phyloP scores from a whole-genome alignment of 2,888 invertebrate genomes.

The Synergus itoensis region DNA sequence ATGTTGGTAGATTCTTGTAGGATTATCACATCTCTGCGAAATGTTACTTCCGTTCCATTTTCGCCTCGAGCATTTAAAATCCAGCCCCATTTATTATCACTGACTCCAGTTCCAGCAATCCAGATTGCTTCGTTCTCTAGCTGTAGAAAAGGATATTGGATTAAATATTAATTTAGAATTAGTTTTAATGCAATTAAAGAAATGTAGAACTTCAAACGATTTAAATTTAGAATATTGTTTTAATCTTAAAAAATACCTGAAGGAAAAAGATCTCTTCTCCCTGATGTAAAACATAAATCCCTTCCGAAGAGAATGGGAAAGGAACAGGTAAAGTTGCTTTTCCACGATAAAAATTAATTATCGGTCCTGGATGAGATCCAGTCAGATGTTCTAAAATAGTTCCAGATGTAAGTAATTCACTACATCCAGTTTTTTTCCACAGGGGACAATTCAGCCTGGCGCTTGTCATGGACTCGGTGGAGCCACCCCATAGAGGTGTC shows the following conservation, averaged over 20 bases:
- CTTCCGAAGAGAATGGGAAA: slow-evolving; percentile 64
- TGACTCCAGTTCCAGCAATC: slow-evolving; percentile 58
- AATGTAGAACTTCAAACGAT: too few species aligned
- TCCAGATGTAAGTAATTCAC: slow-evolving; percentile 60
- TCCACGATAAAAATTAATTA: slow-evolving; percentile 68
- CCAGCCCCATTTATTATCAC: slow-evolving; percentile 67
- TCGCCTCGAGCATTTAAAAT: slow-evolving; percentile 61
- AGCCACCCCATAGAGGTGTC: slow-evolving; percentile 71
- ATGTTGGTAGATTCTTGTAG: slow-evolving; percentile 61
- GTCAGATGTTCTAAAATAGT: slow-evolving; percentile 68
- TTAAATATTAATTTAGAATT: slow-evolving; percentile 2
- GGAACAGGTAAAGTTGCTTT: slow-evolving; percentile 66
- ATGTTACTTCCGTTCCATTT: slow-evolving; percentile 62
- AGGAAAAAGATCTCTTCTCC: slow-evolving; percentile 69
- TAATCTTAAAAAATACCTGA: slow-evolving; percentile 59
- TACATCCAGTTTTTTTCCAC: slow-evolving; percentile 58
- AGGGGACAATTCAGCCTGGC: slow-evolving; percentile 66
- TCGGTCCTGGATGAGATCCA: slow-evolving; percentile 63
- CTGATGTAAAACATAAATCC: slow-evolving; percentile 67
- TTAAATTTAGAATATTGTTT: too few species aligned
- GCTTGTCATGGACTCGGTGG: slow-evolving; percentile 68
- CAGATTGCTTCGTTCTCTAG: slow-evolving; percentile 61
- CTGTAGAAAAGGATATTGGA: neutral
- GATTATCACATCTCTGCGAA: slow-evolving; percentile 63
- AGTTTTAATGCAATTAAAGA: too few species aligned